Evolutionary conservation across 2,888 invertebrate species (phyloP), one percentile per base, ranked within the genome.

Genomic region (Dicranocentrus wangi): DNA sequence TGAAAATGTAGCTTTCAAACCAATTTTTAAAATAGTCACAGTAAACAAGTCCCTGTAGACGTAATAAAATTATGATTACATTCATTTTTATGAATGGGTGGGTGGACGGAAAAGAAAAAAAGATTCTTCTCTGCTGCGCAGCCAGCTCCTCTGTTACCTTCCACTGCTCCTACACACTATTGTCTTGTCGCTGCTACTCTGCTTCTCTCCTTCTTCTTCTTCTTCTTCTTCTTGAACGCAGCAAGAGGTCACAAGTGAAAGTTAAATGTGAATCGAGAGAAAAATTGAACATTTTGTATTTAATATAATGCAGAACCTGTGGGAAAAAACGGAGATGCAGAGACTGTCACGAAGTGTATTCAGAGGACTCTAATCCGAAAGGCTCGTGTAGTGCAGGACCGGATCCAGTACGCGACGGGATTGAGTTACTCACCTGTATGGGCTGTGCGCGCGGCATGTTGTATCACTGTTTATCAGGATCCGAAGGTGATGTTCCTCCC

Each of bases 401-500:
- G 47, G 86, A 86, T 72, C 78, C 81, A 13, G 84, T 86, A 47
- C 92, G 92, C 85, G 91, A 93, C 27, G 94, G 95, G 87, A 94
- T 97, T 87, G 94, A 96, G 88, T 91, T 92, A 76, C 92, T 95
- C 60, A 93, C 94, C 63, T 97, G 97, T 88, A 93, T 97, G 88
- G 81, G 93, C 85, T 95, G 96, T 89, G 96, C 97, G 19, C 93
- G 93, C 89, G 94, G 96, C 87, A 93, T 97, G 92, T 91, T 96
- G 87, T 97, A 97, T 90, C 97, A 97, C 90, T 97, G 97, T 89
- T 94, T 95, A 92, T 92, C 95, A 85, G 83, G 83, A 32, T 92
- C 94, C 1, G 97, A 97, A 88, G 96, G 95, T 0, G 96, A 97
- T 87, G 94, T 93, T 61, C 92, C 92, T 71, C 92, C 93, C 88